Evolutionary conservation across 1,140 invertebrate genomes (phyloP), one percentile per base, ranked within the genome.

Genomic region (Lordiphosa mommai): DNA sequence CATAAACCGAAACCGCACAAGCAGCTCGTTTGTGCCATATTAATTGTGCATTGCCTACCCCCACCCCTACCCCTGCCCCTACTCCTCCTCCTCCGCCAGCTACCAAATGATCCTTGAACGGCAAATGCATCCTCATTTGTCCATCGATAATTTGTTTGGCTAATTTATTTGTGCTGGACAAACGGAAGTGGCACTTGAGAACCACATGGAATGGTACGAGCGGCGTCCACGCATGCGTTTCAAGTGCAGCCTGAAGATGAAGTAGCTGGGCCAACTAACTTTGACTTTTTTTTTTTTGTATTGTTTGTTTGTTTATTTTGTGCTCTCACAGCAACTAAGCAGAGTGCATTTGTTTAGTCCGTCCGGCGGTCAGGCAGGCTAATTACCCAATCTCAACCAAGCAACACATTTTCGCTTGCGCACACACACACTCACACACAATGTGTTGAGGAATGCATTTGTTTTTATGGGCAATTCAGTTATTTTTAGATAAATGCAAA

Each of bases 111-210:
- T 52, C 38, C 51, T 40, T 29, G 3, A 36, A 30, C 29, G 44
- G 50, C 47, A 43, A 48, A 47, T 48, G n/a, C 37, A 37, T 50
- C 59, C 30, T n/a, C 23, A 53, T 50, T 41, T 36, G 36, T 56
- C 44, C 49, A 46, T 58, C 37, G 47, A 41, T 33, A 27, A 33
- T 23, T 57, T 51, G 48, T 58, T 47, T 34, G 50, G 48, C 49
- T 36, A 47, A 52, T 48, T 40, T 70, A 32, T 49, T 12, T 48
- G 12, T 58, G 2, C 33, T 27, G 57, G 52, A 13, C 48, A 72
- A 72, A 65, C 68, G 68, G 68, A 72, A 72, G 68, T 72, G 33
- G 37, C 47, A 41, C 41, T 64, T 56, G 29, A 41, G 20, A 13
- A 30, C 30, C 49, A 13, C 41, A 7, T 8, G 17, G 13, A 36